Evolutionary conservation across 2,888 invertebrate species (phyloP), one percentile per base, ranked within the genome.

Genomic region (Bruchidius siliquastri): DNA sequence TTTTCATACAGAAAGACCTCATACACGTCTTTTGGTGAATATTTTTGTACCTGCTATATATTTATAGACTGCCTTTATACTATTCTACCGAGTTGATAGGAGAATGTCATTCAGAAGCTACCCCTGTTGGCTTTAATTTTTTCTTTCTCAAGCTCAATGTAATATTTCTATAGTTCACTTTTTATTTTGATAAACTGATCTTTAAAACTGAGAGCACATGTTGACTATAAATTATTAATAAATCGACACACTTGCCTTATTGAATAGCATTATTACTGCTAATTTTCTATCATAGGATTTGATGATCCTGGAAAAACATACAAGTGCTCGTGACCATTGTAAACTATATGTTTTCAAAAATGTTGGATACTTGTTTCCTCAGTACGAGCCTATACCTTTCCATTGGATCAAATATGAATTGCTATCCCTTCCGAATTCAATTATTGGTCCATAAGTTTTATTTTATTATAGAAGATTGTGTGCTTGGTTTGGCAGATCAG

Each of bases 41-140:
- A 74, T 76, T 76, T 76, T 77, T 77, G 80, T 79, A 79, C 80
- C 79, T 80, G 80, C 77, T 77, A 32, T 74, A 77, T 77, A 73
- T 72, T 76, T 73, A 76, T 76, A 79, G 77, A 78, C 77, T 79
- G 79, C 76, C 74, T 77, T 49, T 49, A 49, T 49, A 18, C 70
- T 49, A 49, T 49, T 49, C 49, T 49, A 49, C 49, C 18, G 49
- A 49, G 49, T 49, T 49, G 49, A 49, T 49, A 49, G 49, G 13
- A 49, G 49, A 49, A 49, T 49, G 49, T 49, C 18, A 49, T 49
- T 49, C 49, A 49, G 49, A 49, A 49, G 49, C 49, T 49, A 49
- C 49, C 49, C 49, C 49, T 73, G 26, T 69, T 67, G 20, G 69
- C 70, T 69, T 72, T 72, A 69, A 74, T 67, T 75, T 69, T 74